Percentiles rank a stretch among this genome's conserved stretches.
phyloP scores from a whole-genome alignment of 53 echinoderm and acorn worm species.

The Mesocentrotus franciscanus region DNA sequence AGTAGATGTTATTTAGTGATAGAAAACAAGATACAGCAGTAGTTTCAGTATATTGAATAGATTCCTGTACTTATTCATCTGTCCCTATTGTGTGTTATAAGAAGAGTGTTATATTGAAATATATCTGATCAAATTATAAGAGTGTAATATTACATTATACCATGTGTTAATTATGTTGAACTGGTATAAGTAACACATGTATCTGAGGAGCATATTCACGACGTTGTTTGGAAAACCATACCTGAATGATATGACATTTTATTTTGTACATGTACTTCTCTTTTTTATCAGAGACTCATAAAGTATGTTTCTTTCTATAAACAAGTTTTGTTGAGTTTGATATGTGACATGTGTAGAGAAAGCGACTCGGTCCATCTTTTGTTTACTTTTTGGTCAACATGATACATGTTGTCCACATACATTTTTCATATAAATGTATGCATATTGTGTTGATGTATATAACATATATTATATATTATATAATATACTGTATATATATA shows the following conservation, averaged over 20 bases:
- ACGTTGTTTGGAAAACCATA: too few relatives aligned
- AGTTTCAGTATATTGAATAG: neutral
- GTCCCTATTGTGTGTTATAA: neutral
- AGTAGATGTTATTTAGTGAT: neutral
- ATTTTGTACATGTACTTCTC: neutral
- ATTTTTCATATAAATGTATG: too few relatives aligned
- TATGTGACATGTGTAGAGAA: neutral
- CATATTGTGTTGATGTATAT: too few relatives aligned
- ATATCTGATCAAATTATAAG: neutral
- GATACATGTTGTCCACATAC: too few relatives aligned
- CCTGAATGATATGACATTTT: too few relatives aligned
- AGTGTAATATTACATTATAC: neutral
- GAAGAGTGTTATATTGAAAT: neutral
- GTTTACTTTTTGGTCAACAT: too few relatives aligned
- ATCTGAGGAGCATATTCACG: too few relatives aligned
- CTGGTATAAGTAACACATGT: too few relatives aligned
- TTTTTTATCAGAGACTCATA: slow-evolving; percentile 7
- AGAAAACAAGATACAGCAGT: neutral
- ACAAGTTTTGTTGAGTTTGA: neutral
- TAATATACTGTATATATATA: too few relatives aligned
- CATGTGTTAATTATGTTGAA: too few relatives aligned
- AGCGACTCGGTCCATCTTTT: neutral
- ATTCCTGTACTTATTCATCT: neutral
- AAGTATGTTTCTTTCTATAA: neutral
- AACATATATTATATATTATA: too few relatives aligned